Evolutionary conservation across 2,888 invertebrate species (phyloP), one percentile per base, ranked within the genome.

Genomic region (Pseudolycoriella hygida): DNA sequence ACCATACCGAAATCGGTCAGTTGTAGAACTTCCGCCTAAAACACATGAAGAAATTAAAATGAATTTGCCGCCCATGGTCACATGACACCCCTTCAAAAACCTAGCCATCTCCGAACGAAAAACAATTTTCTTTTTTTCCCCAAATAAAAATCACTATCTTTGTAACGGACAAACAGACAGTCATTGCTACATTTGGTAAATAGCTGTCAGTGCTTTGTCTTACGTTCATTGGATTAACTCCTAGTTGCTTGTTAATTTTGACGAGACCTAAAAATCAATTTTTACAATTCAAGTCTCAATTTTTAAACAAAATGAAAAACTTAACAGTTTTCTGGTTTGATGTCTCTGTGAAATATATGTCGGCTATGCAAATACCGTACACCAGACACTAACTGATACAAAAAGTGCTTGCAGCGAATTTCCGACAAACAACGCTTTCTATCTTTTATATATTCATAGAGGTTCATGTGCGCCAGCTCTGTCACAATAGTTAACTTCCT

Each of bases 391-490:
- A 78, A 60, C 56, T 79, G 77, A 57, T 70, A 75, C 54, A 76
- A 62, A 55, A 71, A 75, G 47, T 61, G 61, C 58, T 72, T 72
- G 1, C 73, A 72, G 53, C 66, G 63, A 8, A 57, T 54, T 55
- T 77, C 77, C 14, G 72, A 62, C 20, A 73, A 53, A 41, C 66
- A 57, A 50, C 66, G 62, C 54, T 64, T 68, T 55, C 68, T 62
- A 54, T 67, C 64, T 59, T 69, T 69, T 51, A 78, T 70, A 51
- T 74, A 64, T 54, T 78, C 78, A 57, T 76, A 76, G 51, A 79
- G 65, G 57, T 76, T 78, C 74, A 76, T 74, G 53, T 78, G 77
- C 77, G 78, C 77, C 42, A 79, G 58, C 56, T 79, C 77, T 55
- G 77, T 77, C 43, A 79, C 69, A 46, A 78, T 65, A 17, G 72